phyloP scores from a whole-genome alignment of 2,797 vertebrate species.

The Lophotriccus pileatus region DNA sequence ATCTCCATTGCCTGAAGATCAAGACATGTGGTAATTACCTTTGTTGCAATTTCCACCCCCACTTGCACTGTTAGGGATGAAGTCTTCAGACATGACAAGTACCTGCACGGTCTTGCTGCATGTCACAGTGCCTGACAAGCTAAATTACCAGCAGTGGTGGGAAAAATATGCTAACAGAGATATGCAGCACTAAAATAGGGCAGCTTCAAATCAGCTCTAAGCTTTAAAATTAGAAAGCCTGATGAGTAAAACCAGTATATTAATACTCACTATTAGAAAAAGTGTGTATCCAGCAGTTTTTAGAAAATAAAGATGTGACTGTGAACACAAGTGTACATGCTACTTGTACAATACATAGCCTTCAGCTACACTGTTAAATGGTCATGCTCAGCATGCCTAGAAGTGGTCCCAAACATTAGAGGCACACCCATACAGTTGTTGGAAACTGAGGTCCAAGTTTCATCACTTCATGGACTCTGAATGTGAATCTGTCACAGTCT shows the following conservation, averaged over 20 bases:
- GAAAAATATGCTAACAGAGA: not conserved
- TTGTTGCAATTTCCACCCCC: not conserved
- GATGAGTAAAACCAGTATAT: not conserved
- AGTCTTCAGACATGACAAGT: not conserved
- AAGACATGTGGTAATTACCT: not conserved
- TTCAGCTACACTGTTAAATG: not conserved
- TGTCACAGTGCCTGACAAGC: not conserved
- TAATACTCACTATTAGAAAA: not conserved
- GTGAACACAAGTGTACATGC: accelerated
- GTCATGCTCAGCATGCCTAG: not conserved
- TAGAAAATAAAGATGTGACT: not conserved
- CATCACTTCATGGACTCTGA: not conserved
- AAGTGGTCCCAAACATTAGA: not conserved
- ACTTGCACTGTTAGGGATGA: not conserved
- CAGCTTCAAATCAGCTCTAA: not conserved
- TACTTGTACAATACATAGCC: not conserved
- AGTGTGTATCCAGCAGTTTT: not conserved
- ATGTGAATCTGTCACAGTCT: not conserved
- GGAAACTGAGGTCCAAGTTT: not conserved
- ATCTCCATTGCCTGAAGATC: not conserved
- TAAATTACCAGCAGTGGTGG: not conserved
- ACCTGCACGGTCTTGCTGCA: not conserved
- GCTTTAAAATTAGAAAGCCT: not conserved
- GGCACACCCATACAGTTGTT: not conserved
- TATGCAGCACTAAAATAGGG: not conserved